A percentile compares a stretch with the other conserved stretches of the same genome.
These are phyloP conservation scores for Calosoma granatense DNA, from an alignment of 1,140 invertebrate genomes.

Conservation along the genomic window DNA sequence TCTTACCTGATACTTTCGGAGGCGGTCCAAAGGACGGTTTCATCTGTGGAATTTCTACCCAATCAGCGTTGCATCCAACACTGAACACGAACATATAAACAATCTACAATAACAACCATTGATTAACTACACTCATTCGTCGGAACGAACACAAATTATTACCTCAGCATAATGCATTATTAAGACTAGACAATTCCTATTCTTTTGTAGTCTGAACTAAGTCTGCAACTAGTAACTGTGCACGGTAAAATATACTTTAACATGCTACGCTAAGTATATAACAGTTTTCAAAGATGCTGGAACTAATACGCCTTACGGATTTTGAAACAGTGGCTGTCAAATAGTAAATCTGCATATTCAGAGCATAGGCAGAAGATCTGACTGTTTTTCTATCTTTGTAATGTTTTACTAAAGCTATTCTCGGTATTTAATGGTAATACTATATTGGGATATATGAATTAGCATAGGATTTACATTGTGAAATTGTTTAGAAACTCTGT, in stretches of 20 bases:
- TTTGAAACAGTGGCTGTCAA: neutral
- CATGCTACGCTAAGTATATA: neutral
- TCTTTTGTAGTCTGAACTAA: too few relatives aligned
- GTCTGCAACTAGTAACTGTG: neutral
- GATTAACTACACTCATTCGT: too few relatives aligned
- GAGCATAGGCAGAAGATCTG: too few relatives aligned
- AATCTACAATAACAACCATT: neutral
- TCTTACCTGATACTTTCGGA: neutral
- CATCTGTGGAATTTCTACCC: neutral
- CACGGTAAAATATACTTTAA: too few relatives aligned
- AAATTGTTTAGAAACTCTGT: neutral
- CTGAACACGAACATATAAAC: neutral
- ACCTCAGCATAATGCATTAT: too few relatives aligned
- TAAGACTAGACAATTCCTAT: too few relatives aligned
- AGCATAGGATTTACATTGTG: too few relatives aligned
- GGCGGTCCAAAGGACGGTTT: neutral
- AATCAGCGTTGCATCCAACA: neutral
- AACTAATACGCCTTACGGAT: neutral
- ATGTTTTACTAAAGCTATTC: too few relatives aligned
- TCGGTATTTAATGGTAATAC: too few relatives aligned
- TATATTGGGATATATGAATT: too few relatives aligned
- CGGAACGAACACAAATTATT: too few relatives aligned
- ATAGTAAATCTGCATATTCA: neutral
- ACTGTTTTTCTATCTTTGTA: too few relatives aligned
- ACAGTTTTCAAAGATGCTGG: conserved; percentile 1